A percentile compares a stretch with the other conserved stretches of the same genome.
Conservation (phyloP, 2,113 vertebrate species). For the Capreolus pygargus region DNA sequence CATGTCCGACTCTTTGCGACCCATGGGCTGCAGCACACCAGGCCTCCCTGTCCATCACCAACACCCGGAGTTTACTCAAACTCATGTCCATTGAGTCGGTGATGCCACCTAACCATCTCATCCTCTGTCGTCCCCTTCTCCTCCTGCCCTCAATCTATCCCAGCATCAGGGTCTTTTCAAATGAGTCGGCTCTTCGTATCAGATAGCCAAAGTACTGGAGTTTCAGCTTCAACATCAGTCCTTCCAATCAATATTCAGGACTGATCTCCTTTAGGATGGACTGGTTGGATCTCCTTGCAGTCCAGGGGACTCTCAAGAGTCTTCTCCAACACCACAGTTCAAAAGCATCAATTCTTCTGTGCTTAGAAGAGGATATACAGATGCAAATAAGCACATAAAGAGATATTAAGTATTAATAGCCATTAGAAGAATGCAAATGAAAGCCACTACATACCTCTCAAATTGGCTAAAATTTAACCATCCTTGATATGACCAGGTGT, state of each 20-base stretch:
- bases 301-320: not conserved
- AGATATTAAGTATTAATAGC: not conserved
- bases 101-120: not conserved
- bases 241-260: not conserved
- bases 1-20: rapidly evolving
- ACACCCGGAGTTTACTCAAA: not conserved
- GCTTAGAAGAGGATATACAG: not conserved
- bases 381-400: not conserved
- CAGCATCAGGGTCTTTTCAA: not conserved
- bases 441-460: not conserved
- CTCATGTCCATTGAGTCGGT: not conserved
- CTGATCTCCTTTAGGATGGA: not conserved
- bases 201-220: not conserved
- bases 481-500: not conserved
- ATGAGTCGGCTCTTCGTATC: not conserved
- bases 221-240: not conserved
- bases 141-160: not conserved
- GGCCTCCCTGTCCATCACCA: not conserved
- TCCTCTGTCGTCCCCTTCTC: not conserved
- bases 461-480: not conserved
- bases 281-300: not conserved
- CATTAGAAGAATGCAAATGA: not conserved
- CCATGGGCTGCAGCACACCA: not conserved
- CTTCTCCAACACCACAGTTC: not conserved
- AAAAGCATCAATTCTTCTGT: not conserved